Base-by-base conservation (phyloP, 1,140 invertebrate genomes). In the Nasonia giraulti region DNA sequence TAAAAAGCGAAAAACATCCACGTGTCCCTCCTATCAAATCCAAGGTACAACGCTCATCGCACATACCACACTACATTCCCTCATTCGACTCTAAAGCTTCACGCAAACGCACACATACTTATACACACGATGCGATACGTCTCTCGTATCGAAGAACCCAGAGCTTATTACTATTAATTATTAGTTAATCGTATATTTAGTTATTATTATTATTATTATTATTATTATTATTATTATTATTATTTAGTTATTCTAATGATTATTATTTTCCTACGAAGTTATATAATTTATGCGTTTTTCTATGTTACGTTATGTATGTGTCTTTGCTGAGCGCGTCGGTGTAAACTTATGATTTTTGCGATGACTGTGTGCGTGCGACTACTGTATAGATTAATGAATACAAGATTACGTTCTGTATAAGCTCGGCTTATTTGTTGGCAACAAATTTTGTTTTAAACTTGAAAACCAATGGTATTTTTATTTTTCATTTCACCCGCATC, bases 371-470 rank as follows among this genome's bases (percentile, higher is more conserved):
- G 69, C 33, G n/a, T 79, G 76, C 27, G 62, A 83, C n/a, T 14
- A 66, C 76, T 83, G 50, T 85, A 81, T 55, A 81, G 11, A 80
- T 87, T 87, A 62, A 87, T 87, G 87, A 76, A 88, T 88, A 87
- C 92, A 91, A 93, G 90, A 91, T 92, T 92, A 87, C 87, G 88
- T 90, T 91, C 92, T 92, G 90, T 92, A 27, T 27, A 91, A 85
- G 87, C 88, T 89, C 90, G 91, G 89, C 87, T 89, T 89, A 91
- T 91, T 89, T 93, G 89, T 92, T 92, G 89, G 87, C 88, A 92
- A 92, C 91, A 92, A 92, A 90, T 92, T 92, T 92, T 93, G 90
- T 92, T 92, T 91, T 88, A 90, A 91, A 90, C 87, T 88, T 89
- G 82, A 83, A 78, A 68, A 76, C 74, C 79, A 80, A 75, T 82